Conservation (phyloP, 2,888 invertebrate species). For the Cancer borealis region DNA sequence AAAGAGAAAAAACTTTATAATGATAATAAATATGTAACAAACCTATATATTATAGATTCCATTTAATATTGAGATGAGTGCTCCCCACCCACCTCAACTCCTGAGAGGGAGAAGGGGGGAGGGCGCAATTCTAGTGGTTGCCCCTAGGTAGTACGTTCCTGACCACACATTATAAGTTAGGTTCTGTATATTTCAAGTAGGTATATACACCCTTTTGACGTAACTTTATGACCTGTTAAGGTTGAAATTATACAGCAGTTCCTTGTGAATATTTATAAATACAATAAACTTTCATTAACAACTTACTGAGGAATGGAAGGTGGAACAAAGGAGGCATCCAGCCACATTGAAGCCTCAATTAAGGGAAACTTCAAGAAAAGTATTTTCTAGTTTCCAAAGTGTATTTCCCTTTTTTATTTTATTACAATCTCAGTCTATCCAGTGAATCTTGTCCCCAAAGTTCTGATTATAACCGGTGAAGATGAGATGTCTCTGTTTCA, state of each 20-base stretch:
- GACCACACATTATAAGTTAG: no score
- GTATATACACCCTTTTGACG: background rate
- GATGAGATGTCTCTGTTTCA: background rate
- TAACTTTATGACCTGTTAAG: background rate
- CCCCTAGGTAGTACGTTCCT: no score
- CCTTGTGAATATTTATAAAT: conserved; percentile 27
- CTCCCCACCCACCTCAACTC: no score
- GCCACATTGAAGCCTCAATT: no score
- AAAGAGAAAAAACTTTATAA: no score
- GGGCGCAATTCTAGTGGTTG: no score
- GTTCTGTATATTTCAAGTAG: no score
- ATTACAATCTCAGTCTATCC: no score
- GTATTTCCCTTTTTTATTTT: background rate
- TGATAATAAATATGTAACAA: no score
- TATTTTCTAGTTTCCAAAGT: background rate
- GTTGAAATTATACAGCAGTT: background rate
- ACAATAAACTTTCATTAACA: conserved; percentile 24
- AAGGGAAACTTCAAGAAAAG: background rate
- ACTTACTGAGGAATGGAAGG: conserved; percentile 16
- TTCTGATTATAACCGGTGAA: background rate
- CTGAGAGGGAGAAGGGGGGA: no score
- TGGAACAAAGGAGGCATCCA: background rate
- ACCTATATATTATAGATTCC: no score
- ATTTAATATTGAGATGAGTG: no score
- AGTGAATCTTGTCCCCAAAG: background rate